Evolutionary conservation across 2,113 vertebrate genomes (phyloP).

Genomic region (Salminus brasiliensis): DNA sequence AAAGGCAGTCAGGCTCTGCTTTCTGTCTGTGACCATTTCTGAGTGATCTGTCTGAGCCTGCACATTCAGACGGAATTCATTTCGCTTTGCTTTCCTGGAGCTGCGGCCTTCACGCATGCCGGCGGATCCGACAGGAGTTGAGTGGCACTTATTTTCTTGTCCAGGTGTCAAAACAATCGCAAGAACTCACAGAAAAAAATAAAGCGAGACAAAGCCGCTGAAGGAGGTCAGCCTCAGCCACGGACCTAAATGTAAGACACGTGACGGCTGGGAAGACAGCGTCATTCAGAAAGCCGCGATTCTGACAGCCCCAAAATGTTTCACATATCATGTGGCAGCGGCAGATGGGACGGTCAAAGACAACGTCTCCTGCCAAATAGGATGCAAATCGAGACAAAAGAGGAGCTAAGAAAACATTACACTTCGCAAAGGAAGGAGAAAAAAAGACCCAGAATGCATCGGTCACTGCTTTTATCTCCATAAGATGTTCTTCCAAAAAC

Average conservation of each 20-base stretch:
- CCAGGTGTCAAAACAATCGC: neutral
- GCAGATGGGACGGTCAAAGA: slow-evolving; percentile 41
- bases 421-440: neutral
- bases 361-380: slow-evolving; percentile 34
- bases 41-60: slow-evolving; percentile 32
- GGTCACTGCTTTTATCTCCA: slow-evolving; percentile 4
- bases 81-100: neutral
- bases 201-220: neutral
- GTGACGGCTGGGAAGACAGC: neutral
- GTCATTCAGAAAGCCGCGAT: neutral
- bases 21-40: neutral
- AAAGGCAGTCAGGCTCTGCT: neutral
- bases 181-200: neutral
- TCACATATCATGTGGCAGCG: slow-evolving; percentile 17
- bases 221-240: neutral
- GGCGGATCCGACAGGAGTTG: neutral
- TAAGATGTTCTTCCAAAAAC: neutral
- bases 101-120: neutral
- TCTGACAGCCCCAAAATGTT: neutral
- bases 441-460: neutral
- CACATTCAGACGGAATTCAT: slow-evolving; percentile 10
- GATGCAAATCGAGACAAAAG: slow-evolving; percentile 42
- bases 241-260: neutral
- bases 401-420: slow-evolving; percentile 23
- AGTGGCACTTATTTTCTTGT: neutral